A percentile compares a stretch with the other conserved stretches of the same genome.
These are phyloP conservation scores for Athalia circularis DNA, from an alignment of 2,888 invertebrate species.

Conservation along the genomic window DNA sequence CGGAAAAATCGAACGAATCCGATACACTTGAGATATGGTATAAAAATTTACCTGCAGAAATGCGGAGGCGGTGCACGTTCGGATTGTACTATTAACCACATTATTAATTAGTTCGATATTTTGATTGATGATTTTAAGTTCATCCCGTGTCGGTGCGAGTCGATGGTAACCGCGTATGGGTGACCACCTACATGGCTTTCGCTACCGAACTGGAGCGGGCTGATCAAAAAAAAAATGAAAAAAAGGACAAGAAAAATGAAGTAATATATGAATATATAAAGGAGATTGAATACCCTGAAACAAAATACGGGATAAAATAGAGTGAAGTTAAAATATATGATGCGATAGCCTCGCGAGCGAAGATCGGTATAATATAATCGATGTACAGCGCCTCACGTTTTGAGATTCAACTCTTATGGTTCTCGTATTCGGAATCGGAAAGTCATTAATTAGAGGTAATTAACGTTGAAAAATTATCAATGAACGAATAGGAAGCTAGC, in stretches of 20 bases:
- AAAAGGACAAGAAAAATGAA: background rate
- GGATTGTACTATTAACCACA: slow-evolving; percentile 52
- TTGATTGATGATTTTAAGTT: slow-evolving; percentile 56
- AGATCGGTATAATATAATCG: too few species aligned
- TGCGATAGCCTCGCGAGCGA: slow-evolving; percentile 4
- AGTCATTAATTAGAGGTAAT: slow-evolving; percentile 46
- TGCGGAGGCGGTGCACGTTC: background rate
- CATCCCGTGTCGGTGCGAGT: background rate
- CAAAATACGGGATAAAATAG: slow-evolving; percentile 19
- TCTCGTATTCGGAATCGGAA: slow-evolving; percentile 20
- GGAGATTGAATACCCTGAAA: background rate
- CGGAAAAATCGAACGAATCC: too few species aligned
- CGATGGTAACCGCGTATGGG: slow-evolving; percentile 9
- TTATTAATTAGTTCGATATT: slow-evolving; percentile 60
- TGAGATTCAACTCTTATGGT: too few species aligned
- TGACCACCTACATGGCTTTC: slow-evolving; percentile 46
- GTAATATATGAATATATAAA: background rate
- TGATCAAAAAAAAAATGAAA: slow-evolving; percentile 3
- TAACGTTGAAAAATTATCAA: slow-evolving; percentile 46
- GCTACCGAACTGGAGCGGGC: slow-evolving; percentile 48
- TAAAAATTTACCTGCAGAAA: background rate
- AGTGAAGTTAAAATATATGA: slow-evolving; percentile 18
- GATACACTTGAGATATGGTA: too few species aligned
- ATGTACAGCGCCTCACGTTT: too few species aligned
- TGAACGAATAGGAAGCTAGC: slow-evolving; percentile 20